Evolutionary conservation across 2,888 invertebrate species (phyloP).

Genomic region (Criorhina ranunculi): DNA sequence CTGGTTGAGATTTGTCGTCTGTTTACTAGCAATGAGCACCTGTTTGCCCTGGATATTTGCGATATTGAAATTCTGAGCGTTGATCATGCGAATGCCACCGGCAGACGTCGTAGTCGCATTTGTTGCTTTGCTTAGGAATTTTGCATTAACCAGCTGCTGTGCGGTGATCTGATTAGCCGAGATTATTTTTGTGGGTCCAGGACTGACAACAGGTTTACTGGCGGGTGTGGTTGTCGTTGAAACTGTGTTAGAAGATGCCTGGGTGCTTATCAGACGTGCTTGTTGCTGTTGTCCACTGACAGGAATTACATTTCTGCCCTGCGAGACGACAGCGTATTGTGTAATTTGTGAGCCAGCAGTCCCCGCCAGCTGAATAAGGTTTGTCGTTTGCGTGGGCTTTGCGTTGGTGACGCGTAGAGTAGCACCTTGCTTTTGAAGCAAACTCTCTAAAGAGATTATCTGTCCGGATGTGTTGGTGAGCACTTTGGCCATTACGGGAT

Average conservation of each 20-base stretch:
- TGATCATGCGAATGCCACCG: slow-evolving; percentile 85
- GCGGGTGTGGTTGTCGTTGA: slow-evolving; percentile 70
- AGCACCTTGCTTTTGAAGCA: slow-evolving; percentile 82
- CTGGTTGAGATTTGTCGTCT: slow-evolving; percentile 64
- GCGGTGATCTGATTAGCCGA: slow-evolving; percentile 78
- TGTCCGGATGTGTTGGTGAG: slow-evolving; percentile 88
- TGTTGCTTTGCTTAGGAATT: slow-evolving; percentile 83
- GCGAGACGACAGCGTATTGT: slow-evolving; percentile 85
- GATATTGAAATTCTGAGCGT: slow-evolving; percentile 84
- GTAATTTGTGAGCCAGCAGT: slow-evolving; percentile 81
- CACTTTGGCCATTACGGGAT: slow-evolving; percentile 89
- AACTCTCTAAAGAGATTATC: slow-evolving; percentile 83
- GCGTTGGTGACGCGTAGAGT: slow-evolving; percentile 84
- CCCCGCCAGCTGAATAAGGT: slow-evolving; percentile 85
- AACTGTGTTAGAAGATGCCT: slow-evolving; percentile 72
- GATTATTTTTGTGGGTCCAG: slow-evolving; percentile 76
- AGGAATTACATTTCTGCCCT: slow-evolving; percentile 84
- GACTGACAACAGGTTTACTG: slow-evolving; percentile 64
- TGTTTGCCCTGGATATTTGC: slow-evolving; percentile 87
- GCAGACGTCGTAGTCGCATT: slow-evolving; percentile 64
- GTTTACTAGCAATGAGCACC: slow-evolving; percentile 85
- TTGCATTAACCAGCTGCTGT: slow-evolving; percentile 85
- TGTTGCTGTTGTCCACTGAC: slow-evolving; percentile 79
- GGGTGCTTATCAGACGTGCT: slow-evolving; percentile 80
- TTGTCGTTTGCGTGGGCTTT: slow-evolving; percentile 85